Evolutionary conservation across 2,797 vertebrate genomes (phyloP), one percentile per base, ranked within the genome.

Genomic region (Siniperca undulata): DNA sequence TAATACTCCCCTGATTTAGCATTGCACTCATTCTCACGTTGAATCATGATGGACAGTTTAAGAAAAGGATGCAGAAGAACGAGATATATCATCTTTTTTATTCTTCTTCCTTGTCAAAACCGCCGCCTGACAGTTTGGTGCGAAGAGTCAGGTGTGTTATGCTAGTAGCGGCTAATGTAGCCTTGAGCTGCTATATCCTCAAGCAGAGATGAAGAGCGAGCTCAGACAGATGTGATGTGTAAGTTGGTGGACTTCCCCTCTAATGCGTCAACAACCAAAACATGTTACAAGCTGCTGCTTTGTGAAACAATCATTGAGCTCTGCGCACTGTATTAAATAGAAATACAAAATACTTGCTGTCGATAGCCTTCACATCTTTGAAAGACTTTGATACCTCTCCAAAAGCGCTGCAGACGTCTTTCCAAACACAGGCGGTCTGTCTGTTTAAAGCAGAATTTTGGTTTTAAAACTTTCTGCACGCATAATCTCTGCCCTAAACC

Each of bases 401-500:
- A 80, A 62, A 75, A 60, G n/a, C 38, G 77, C 16, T 64, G 50
- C 62, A 22, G 48, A 83, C 8, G 1, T 75, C 40, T 75, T 44
- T 56, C 40, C 36, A 70, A 83, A 69, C 70, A 62, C 78, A 48
- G 17, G 60, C 38, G 3, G 19, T 79, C 61, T 70, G 62, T 60
- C 61, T 84, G 69, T 88, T 88, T 64, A 77, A 86, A 80, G 77
- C 14, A n/a, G 50, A 58, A 79, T 86, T 85, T 81, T 60, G 27
- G 68, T 80, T 30, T 82, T 60, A 27, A 73, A 87, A 78, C 77
- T 83, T 81, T 81, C 71, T 80, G 73, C 74, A 70, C 71, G 60
- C 52, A 67, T 79, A 84, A 86, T 84, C 78, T 88, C 59, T 67
- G 74, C 84, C 78, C 44, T 61, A 78, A 91, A 91, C 80, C 76